phyloP scores from a whole-genome alignment of 2,888 invertebrate genomes.

The Diachrysia chrysitis region DNA sequence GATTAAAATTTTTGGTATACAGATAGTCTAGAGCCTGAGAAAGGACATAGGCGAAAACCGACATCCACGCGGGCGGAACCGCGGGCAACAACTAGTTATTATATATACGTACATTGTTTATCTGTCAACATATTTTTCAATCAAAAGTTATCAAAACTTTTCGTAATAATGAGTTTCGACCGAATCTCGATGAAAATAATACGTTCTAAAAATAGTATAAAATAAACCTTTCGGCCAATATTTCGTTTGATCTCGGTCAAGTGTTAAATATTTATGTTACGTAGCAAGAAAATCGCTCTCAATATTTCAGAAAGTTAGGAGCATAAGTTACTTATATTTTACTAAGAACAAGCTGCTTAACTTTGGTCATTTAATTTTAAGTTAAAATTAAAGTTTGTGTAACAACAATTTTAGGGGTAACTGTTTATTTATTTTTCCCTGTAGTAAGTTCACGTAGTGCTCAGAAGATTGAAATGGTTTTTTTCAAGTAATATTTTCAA shows the following conservation, averaged over 20 bases:
- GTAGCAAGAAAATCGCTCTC: not conserved
- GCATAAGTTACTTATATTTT: not conserved
- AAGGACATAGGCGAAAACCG: too few relatives aligned
- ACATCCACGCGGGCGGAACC: too few relatives aligned
- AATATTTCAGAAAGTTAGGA: not conserved
- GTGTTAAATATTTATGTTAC: conserved; percentile 1
- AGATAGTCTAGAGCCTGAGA: too few relatives aligned
- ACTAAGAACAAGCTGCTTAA: not conserved
- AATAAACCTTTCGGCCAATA: not conserved
- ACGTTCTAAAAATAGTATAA: not conserved
- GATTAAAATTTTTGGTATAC: too few relatives aligned
- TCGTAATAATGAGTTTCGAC: not conserved
- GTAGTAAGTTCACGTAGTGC: not conserved
- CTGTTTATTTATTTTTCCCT: not conserved
- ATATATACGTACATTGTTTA: too few relatives aligned
- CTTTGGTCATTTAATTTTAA: not conserved
- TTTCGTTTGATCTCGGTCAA: not conserved
- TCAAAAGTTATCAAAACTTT: not conserved
- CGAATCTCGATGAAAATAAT: not conserved
- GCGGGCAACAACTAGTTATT: too few relatives aligned
- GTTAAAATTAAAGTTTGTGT: not conserved
- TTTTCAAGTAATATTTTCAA: too few relatives aligned
- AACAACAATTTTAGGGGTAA: not conserved
- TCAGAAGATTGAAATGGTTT: too few relatives aligned
- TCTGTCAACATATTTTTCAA: not conserved